Percentiles rank a stretch among this genome's conserved stretches.
phyloP scores from a whole-genome alignment of 2,797 vertebrate genomes.

The Tiaroga cobitis region DNA sequence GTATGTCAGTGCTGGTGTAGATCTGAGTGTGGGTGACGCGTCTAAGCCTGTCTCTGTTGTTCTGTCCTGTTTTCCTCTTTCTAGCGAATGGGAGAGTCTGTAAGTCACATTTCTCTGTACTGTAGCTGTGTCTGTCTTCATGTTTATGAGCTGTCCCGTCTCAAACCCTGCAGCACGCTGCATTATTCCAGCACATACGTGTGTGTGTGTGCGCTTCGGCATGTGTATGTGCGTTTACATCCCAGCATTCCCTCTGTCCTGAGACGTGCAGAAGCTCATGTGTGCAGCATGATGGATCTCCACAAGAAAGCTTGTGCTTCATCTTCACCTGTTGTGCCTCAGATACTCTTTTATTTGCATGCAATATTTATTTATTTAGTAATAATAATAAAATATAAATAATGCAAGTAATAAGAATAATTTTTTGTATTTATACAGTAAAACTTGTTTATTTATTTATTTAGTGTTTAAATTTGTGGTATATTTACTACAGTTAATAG shows the following conservation, averaged over 20 bases:
- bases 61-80: slow-evolving; percentile 83
- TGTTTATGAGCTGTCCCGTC: slow-evolving; percentile 2
- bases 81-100: slow-evolving; percentile 98
- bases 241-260: slow-evolving; percentile 32
- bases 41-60: slow-evolving; percentile 81
- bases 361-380: no score
- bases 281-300: slow-evolving; percentile 56
- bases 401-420: background rate
- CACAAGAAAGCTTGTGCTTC: slow-evolving; percentile 64
- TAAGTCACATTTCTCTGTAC: slow-evolving; percentile 87
- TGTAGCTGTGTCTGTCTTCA: slow-evolving; percentile 59
- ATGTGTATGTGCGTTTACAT: background rate
- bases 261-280: slow-evolving; percentile 40
- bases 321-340: slow-evolving; percentile 7
- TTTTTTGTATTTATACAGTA: background rate
- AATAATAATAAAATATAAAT: background rate
- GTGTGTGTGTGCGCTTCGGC: slow-evolving; percentile 9
- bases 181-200: slow-evolving; percentile 40
- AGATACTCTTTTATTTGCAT: background rate
- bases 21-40: slow-evolving; percentile 57
- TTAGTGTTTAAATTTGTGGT: background rate
- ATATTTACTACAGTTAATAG: background rate
- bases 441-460: background rate
- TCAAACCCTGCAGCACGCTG: slow-evolving; percentile 5
- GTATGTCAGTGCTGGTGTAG: slow-evolving; percentile 13